A percentile compares a stretch with the other conserved stretches of the same genome.
These are phyloP conservation scores for Bembecia ichneumoniformis DNA, from an alignment of 2,888 invertebrate genomes.

Conservation along the genomic window DNA sequence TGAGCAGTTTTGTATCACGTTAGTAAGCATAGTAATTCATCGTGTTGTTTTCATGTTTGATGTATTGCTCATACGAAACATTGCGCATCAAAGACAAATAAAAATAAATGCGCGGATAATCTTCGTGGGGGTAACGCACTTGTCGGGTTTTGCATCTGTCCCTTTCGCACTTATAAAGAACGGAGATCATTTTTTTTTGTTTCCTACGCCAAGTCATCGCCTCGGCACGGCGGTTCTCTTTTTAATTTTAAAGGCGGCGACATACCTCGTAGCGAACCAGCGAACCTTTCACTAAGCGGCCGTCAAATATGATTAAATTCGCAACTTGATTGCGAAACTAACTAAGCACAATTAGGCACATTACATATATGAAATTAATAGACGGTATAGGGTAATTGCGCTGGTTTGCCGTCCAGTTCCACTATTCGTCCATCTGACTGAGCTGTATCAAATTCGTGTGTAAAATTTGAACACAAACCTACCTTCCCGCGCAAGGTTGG, in stretches of 20 bases:
- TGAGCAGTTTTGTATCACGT: neutral
- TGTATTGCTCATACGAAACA: neutral
- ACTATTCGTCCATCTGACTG: no score
- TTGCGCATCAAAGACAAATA: constrained; percentile 33
- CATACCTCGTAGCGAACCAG: constrained; percentile 40
- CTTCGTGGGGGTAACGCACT: constrained; percentile 70
- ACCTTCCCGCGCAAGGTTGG: no score
- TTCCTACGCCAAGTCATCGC: constrained; percentile 57
- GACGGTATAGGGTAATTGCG: no score
- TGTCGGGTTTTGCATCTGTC: constrained; percentile 49
- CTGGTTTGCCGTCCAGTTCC: no score
- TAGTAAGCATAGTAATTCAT: neutral
- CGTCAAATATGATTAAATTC: constrained; percentile 14
- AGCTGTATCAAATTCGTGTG: no score
- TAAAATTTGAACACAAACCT: no score
- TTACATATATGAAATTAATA: no score
- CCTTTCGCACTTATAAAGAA: constrained; percentile 38
- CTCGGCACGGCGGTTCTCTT: constrained; percentile 49
- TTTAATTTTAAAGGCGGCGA: constrained; percentile 44
- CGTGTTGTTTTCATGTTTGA: no score
- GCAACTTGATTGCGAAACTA: constrained; percentile 6
- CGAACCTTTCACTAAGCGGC: constrained; percentile 48
- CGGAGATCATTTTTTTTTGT: constrained; percentile 39
- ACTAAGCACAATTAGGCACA: no score
- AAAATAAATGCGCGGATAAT: constrained; percentile 53